These are phyloP conservation scores for Eumeta japonica DNA, from an alignment of 1,140 invertebrate species.

Conservation along the genomic window DNA sequence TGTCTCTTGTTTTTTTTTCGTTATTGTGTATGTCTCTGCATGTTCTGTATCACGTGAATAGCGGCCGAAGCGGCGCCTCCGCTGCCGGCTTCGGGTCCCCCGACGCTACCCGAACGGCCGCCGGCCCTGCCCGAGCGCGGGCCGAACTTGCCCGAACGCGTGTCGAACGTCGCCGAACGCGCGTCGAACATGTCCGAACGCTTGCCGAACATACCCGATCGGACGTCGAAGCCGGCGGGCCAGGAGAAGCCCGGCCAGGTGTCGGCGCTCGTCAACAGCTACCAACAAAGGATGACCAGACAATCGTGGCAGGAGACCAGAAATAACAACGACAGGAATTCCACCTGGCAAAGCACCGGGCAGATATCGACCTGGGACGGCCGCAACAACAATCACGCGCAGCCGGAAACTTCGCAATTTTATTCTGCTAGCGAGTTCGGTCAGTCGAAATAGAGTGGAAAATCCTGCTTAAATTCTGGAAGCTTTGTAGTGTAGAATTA, in stretches of 20 bases:
- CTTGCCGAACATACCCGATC: slow-evolving; percentile 15
- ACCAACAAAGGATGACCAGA: slow-evolving; percentile 35
- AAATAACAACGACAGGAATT: slow-evolving; percentile 33
- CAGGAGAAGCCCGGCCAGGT: too few species aligned
- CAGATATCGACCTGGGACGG: too few species aligned
- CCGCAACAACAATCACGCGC: too few species aligned
- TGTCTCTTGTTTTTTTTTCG: too few species aligned
- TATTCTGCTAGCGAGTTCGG: slow-evolving; percentile 46
- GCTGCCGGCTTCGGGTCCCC: slow-evolving; percentile 15
- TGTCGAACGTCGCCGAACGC: slow-evolving; percentile 11
- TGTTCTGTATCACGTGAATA: too few species aligned
- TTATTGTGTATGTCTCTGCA: too few species aligned
- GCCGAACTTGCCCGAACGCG: slow-evolving; percentile 7
- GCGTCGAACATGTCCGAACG: slow-evolving; percentile 9
- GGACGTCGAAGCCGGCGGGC: slow-evolving; percentile 15
- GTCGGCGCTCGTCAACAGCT: slow-evolving; percentile 37
- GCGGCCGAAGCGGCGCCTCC: slow-evolving; percentile 15
- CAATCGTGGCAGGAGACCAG: slow-evolving; percentile 21
- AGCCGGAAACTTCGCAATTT: slow-evolving; percentile 44
- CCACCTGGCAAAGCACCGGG: slow-evolving; percentile 32
- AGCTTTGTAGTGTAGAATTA: neutral
- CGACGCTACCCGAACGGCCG: slow-evolving; percentile 15
- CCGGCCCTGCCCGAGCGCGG: slow-evolving; percentile 20
- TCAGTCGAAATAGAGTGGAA: slow-evolving; percentile 24
- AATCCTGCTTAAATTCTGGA: neutral